Evolutionary conservation across 1,140 invertebrate genomes (phyloP), one percentile per base, ranked within the genome.

Genomic region (Triops cancriformis): DNA sequence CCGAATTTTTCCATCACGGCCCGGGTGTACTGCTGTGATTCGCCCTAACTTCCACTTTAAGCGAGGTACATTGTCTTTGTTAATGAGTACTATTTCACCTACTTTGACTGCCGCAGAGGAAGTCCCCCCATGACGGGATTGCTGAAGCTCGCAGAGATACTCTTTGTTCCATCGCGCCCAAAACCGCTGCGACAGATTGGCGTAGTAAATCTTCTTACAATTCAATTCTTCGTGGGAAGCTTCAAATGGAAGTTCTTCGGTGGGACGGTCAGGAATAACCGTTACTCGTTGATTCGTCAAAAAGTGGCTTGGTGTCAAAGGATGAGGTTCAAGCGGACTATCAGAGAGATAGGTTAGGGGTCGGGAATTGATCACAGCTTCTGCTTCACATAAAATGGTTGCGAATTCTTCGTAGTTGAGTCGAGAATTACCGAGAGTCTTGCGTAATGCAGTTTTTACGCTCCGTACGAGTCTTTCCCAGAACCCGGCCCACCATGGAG

Each of bases 401-500:
- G 74, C 26, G 41, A 85, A 75, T 64, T 84, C 82, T 75, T 85
- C 83, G 31, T 81, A 81, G 76, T 77, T 77, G 14, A 84, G 74
- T 26, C 28, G 73, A 5, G 81, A 79, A 72, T 76, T 79, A 73
- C 83, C 83, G 1, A 85, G 75, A 75, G 80, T 81, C 73, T 80
- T 76, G 26, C 75, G 78, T 0, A 81, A 64, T 1, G 74, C n/a
- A 26, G 79, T 75, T 78, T 86, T 85, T 9, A 83, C 73, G 9
- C 85, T 31, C 0, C 82, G 74, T 12, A 87, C 81, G n/a, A 87
- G 41, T 9, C 85, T 73, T 77, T 87, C 83, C 79, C 81, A 84
- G 18, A 81, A 83, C 26, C 86, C 85, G 28, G 85, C 85, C 82
- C 83, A 84, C 84, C 85, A 86, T 18, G 85, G 80, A 6, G 84